Percentiles rank a stretch among this genome's conserved stretches.
These are phyloP conservation scores for Prionchulus punctatus DNA, from an alignment of 2,888 invertebrate genomes.

Conservation along the genomic window DNA sequence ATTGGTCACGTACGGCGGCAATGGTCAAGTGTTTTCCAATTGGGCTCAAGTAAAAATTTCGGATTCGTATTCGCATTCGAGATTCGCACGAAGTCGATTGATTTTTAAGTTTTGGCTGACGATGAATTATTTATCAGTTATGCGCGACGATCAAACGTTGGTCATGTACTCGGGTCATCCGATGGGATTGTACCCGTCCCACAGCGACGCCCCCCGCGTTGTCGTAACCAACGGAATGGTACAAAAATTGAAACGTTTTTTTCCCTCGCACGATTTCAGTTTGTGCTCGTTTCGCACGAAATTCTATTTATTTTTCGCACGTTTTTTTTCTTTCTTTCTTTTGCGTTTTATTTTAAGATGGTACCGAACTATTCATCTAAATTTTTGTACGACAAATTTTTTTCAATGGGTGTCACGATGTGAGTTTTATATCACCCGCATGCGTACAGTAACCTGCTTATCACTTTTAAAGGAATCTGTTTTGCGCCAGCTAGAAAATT, in stretches of 20 bases:
- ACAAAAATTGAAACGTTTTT: constrained; percentile 12
- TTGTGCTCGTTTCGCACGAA: no score
- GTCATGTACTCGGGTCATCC: constrained; percentile 48
- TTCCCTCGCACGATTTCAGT: background rate
- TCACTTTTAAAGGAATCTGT: no score
- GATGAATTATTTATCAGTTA: constrained; percentile 42
- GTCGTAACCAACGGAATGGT: constrained; percentile 50
- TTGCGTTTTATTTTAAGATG: no score
- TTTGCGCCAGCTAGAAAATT: no score
- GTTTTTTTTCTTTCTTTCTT: no score
- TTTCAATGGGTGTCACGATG: constrained; percentile 46
- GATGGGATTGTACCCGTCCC: constrained; percentile 43
- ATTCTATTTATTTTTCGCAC: no score
- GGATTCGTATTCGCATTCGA: background rate
- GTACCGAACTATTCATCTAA: constrained; percentile 45
- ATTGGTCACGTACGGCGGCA: constrained; percentile 48
- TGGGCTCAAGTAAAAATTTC: constrained; percentile 43
- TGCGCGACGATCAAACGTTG: constrained; percentile 44
- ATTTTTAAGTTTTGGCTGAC: constrained; percentile 42
- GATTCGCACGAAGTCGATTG: constrained; percentile 7
- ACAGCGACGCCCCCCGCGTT: constrained; percentile 38
- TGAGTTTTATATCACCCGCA: no score
- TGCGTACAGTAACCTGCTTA: no score
- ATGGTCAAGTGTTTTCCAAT: constrained; percentile 48
- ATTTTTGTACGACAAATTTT: constrained; percentile 43